A percentile compares a stretch with the other conserved stretches of the same genome.
phyloP scores from a whole-genome alignment of 2,797 vertebrate species.

The Protosalanx chinensis region DNA sequence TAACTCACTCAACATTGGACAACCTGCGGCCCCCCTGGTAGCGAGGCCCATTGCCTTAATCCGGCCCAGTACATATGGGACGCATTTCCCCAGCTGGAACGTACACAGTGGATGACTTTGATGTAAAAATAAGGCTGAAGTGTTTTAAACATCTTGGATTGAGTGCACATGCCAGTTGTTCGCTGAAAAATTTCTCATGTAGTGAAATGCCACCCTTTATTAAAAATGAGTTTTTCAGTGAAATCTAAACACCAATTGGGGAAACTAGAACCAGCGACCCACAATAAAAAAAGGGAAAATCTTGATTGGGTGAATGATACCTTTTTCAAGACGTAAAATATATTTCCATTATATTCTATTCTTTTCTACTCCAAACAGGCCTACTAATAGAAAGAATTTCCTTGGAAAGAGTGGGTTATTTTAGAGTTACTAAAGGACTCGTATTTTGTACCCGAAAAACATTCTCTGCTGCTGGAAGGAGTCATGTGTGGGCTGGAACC shows the following conservation, averaged over 20 bases:
- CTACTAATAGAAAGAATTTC: too few species aligned
- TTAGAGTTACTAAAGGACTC: constrained; percentile 17
- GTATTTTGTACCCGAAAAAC: constrained; percentile 22
- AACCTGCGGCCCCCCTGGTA: too few species aligned
- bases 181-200: neutral
- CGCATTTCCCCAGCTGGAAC: neutral
- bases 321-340: too few species aligned
- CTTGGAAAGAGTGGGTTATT: constrained; percentile 12
- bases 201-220: neutral
- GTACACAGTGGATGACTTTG: neutral
- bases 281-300: too few species aligned
- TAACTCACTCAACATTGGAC: too few species aligned
- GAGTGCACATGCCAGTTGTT: neutral
- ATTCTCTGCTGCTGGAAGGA: constrained; percentile 33
- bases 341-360: too few species aligned
- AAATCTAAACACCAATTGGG: too few species aligned
- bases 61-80: neutral
- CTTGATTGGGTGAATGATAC: too few species aligned
- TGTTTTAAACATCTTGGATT: neutral
- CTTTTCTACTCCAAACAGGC: neutral
- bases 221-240: neutral
- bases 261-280: too few species aligned
- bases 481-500: constrained; percentile 21
- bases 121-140: neutral
- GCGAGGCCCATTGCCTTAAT: too few species aligned